A percentile compares a stretch with the other conserved stretches of the same genome.
These are phyloP conservation scores for Ranitomeya imitator DNA, from an alignment of 2,113 vertebrate species.

Conservation along the genomic window DNA sequence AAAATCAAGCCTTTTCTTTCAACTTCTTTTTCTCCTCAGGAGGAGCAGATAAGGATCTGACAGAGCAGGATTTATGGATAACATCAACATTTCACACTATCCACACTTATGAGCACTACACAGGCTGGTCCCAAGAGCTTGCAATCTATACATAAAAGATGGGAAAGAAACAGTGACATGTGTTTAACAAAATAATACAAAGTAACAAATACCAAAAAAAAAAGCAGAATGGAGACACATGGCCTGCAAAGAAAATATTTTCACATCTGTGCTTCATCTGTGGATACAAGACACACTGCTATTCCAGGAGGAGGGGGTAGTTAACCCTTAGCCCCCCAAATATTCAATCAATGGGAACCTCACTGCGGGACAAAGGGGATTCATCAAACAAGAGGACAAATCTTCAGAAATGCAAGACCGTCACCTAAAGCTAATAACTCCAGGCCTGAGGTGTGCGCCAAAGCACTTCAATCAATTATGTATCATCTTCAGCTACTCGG, in stretches of 20 bases:
- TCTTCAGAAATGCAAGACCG: slow-evolving; percentile 68
- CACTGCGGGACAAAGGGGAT: slow-evolving; percentile 69
- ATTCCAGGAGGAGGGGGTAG: slow-evolving; percentile 61
- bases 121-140: not conserved
- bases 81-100: not conserved
- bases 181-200: not conserved
- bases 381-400: slow-evolving; percentile 70
- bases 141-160: not conserved
- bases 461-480: slow-evolving; percentile 43
- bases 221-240: slow-evolving; percentile 23
- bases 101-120: not conserved
- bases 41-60: slow-evolving; percentile 4
- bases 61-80: not conserved
- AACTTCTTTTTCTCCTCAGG: not conserved
- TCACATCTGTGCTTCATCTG: slow-evolving; percentile 49
- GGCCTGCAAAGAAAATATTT: slow-evolving; percentile 52
- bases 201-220: not conserved
- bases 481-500: slow-evolving; percentile 22
- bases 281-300: slow-evolving; percentile 45
- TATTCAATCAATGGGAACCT: not conserved
- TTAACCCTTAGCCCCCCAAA: slow-evolving; percentile 55
- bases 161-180: not conserved
- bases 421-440: slow-evolving; percentile 60
- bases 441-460: slow-evolving; percentile 15
- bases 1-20: slow-evolving; percentile 5